Base-by-base conservation (phyloP, 2,113 vertebrate species). In the Notothenia coriiceps region DNA sequence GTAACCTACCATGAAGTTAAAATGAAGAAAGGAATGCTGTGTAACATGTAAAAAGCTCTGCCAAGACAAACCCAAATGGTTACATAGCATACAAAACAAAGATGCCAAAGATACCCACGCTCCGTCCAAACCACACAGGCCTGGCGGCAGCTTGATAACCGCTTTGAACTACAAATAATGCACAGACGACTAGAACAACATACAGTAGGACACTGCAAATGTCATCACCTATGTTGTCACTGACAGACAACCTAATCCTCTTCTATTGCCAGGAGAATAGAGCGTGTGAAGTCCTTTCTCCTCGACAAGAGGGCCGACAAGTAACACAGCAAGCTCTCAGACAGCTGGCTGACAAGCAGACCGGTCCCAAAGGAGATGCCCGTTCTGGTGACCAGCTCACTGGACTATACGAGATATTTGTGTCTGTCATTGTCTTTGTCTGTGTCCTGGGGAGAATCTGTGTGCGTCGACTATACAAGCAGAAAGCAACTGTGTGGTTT, bases 291-390 rank as follows among this genome's bases (percentile, higher is more conserved):
- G 76, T 75, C 49, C 60, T 12, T 7, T 72, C 70, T 43, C 70
- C 64, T 78, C 33, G n/a, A 77, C 74, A 69, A 73, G 65, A 60
- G 70, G 70, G 61, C 56, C 14, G 3, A 75, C 79, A 62, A 68
- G 74, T 55, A 73, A 63, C 52, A 61, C 50, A 25, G 54, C 70
- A 33, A 69, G 56, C 73, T 49, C 47, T 70, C 69, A 70, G 88
- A 66, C 77, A 61, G 77, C 77, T 83, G 71, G 67, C 80, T 78
- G 69, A 85, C 86, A 84, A 76, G 78, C 0, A 46, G 63, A 49
- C 2, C 44, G 1, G 18, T 77, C 88, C 74, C 70, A 25, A 22
- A 75, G 88, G 90, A 82, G 43, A 71, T 14, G 52, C 15, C 61
- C 18, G 50, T 78, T 46, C 75, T 4, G 25, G 46, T 80, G 72